Conservation (phyloP, 1,140 invertebrate species). For the Microplitis demolitor region DNA sequence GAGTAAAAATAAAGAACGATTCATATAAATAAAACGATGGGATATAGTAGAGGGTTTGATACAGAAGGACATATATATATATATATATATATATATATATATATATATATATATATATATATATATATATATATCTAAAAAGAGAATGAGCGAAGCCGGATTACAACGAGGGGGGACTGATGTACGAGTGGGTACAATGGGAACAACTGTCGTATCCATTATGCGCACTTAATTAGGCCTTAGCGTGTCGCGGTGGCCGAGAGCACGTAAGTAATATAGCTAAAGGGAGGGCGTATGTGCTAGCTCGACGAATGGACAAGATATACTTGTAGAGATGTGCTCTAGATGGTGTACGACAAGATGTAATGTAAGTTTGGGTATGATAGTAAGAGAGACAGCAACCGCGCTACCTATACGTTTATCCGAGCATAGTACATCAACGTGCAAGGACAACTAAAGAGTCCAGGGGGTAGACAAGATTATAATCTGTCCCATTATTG, state of each 20-base stretch:
- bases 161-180: neutral
- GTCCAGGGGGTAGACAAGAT: conserved; percentile 61
- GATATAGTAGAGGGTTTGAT: neutral
- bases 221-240: conserved; percentile 60
- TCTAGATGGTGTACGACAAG: neutral
- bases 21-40: neutral
- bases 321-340: conserved; percentile 33
- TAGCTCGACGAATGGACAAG: conserved; percentile 45
- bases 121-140: neutral
- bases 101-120: neutral
- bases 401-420: neutral
- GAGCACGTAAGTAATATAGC: conserved; percentile 24
- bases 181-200: conserved; percentile 28
- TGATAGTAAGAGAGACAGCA: neutral
- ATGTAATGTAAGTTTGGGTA: neutral
- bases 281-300: conserved; percentile 20
- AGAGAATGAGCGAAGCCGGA: conserved; percentile 5
- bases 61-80: neutral
- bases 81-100: neutral
- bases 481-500: conserved; percentile 64
- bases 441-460: conserved; percentile 18
- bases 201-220: conserved; percentile 59
- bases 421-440: conserved; percentile 7
- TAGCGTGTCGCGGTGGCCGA: conserved; percentile 39
- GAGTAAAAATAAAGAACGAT: conserved; percentile 12